Evolutionary conservation across 2,888 invertebrate species (phyloP).

Genomic region (Argyra leucocephala): DNA sequence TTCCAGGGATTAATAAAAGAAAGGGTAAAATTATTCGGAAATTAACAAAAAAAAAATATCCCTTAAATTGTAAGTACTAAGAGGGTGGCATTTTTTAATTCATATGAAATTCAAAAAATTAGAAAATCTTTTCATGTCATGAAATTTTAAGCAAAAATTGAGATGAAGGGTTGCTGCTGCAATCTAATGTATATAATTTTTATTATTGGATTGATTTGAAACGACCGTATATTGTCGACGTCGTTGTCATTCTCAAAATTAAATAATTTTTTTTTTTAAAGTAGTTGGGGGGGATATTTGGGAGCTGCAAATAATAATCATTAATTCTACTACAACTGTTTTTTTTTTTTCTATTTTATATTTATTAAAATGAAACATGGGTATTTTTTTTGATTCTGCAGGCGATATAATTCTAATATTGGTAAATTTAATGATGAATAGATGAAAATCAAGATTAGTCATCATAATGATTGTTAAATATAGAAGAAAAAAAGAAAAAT

Average conservation of each 20-base stretch:
- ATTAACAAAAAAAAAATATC: too few species aligned
- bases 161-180: neutral
- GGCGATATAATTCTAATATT: too few species aligned
- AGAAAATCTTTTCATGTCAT: neutral
- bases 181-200: neutral
- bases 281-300: neutral
- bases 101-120: too few species aligned
- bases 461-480: constrained; percentile 1
- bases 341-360: too few species aligned
- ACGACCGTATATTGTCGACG: neutral
- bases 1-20: neutral
- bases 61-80: too few species aligned
- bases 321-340: neutral
- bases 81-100: too few species aligned
- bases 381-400: neutral
- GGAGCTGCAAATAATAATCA: neutral
- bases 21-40: neutral
- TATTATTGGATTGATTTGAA: constrained; percentile 2
- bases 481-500: too few species aligned
- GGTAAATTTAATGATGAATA: neutral
- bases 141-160: neutral
- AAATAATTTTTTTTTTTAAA: neutral
- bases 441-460: constrained; percentile 2
- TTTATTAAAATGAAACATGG: neutral
- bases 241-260: neutral